Evolutionary conservation across 2,113 vertebrate species (phyloP).

Genomic region (Eretmochelys imbricata): DNA sequence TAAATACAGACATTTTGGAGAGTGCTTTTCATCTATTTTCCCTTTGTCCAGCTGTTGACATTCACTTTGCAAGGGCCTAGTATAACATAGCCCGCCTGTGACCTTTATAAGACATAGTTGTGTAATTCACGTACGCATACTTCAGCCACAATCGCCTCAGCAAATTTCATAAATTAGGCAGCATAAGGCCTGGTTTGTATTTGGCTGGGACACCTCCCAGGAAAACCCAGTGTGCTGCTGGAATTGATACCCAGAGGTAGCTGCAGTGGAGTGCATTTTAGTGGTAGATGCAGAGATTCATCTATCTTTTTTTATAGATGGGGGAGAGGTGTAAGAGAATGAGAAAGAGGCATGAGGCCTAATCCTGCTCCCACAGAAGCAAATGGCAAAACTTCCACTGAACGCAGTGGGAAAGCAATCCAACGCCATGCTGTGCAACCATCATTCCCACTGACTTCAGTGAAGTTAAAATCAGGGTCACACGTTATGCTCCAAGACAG

Average conservation of each 20-base stretch:
- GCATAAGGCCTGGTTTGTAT: rapidly evolving
- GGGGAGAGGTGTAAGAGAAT: neutral
- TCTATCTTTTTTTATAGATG: neutral
- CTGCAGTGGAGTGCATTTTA: neutral
- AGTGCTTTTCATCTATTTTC: neutral
- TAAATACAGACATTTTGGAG: neutral
- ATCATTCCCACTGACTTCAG: neutral
- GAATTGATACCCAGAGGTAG: neutral
- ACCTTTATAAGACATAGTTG: slow-evolving; percentile 29
- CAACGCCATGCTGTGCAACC: rapidly evolving
- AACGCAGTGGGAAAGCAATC: neutral
- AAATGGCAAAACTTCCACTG: neutral
- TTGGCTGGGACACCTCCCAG: neutral
- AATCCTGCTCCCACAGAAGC: neutral
- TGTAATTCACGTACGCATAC: neutral
- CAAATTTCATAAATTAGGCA: neutral
- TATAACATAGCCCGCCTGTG: neutral
- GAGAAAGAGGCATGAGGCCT: neutral
- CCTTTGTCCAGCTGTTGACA: slow-evolving; percentile 22
- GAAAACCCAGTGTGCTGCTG: rapidly evolving
- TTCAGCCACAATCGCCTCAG: neutral
- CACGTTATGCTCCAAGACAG: neutral
- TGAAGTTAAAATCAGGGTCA: neutral
- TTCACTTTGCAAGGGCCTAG: neutral
- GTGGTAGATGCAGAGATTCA: neutral